Evolutionary conservation across 2,113 vertebrate genomes (phyloP).

Genomic region (Phoenicopterus ruber): DNA sequence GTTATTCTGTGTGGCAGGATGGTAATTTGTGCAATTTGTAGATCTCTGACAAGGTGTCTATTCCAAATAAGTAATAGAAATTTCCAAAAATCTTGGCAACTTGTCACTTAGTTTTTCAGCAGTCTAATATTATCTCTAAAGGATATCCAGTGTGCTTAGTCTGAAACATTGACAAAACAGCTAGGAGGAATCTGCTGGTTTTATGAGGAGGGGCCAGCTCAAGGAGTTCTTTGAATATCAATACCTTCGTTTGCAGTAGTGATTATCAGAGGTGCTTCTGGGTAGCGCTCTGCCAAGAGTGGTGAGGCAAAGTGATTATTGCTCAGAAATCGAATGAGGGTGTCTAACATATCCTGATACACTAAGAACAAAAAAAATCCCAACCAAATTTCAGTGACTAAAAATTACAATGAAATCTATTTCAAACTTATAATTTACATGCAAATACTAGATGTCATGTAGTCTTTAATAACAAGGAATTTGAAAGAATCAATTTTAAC

Average conservation of each 20-base stretch:
- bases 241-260: not conserved
- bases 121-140: not conserved
- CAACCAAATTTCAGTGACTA: not conserved
- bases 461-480: not conserved
- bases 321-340: not conserved
- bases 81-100: not conserved
- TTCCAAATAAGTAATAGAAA: not conserved
- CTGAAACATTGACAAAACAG: not conserved
- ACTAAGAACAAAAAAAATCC: not conserved
- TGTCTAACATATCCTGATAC: not conserved
- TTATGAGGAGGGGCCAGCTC: not conserved
- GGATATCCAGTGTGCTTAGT: not conserved
- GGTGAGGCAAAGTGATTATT: not conserved
- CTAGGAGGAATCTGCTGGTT: not conserved
- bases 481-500: not conserved
- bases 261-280: not conserved
- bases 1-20: not conserved
- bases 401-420: not conserved
- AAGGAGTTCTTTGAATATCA: not conserved
- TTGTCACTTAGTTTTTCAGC: not conserved
- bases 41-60: not conserved
- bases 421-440: not conserved
- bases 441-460: not conserved
- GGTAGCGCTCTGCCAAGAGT: not conserved
- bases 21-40: not conserved